phyloP scores from a whole-genome alignment of 2,113 vertebrate species.

The Martes martes region DNA sequence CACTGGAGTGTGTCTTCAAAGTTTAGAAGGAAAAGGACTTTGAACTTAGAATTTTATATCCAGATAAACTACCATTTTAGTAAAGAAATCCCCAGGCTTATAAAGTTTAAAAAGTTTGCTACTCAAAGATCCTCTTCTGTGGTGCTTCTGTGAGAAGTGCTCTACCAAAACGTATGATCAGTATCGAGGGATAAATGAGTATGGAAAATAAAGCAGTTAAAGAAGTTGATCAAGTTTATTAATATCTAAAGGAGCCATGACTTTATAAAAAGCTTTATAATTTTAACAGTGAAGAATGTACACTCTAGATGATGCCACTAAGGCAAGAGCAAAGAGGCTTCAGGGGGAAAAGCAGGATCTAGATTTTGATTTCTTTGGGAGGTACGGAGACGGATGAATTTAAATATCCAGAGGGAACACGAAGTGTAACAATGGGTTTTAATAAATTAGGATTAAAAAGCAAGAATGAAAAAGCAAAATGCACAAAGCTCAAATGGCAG shows the following conservation, averaged over 20 bases:
- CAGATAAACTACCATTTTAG: slow-evolving; percentile 11
- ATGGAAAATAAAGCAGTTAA: neutral
- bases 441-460: neutral
- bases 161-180: neutral
- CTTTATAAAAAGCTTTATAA: neutral
- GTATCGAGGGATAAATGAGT: neutral
- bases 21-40: neutral
- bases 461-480: neutral
- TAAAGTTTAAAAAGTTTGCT: neutral
- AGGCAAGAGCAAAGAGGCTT: neutral
- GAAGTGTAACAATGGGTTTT: neutral
- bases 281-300: neutral
- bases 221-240: neutral
- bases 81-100: neutral
- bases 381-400: neutral
- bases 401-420: neutral
- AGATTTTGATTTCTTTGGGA: neutral
- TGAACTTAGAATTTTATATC: slow-evolving; percentile 20
- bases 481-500: neutral
- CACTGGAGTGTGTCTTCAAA: neutral
- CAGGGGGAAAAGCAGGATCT: neutral
- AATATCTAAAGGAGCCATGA: neutral
- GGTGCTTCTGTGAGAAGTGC: neutral
- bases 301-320: neutral
- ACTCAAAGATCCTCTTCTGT: neutral